Evolutionary conservation across 2,797 vertebrate genomes (phyloP).

Genomic region (Decapterus maruadsi): DNA sequence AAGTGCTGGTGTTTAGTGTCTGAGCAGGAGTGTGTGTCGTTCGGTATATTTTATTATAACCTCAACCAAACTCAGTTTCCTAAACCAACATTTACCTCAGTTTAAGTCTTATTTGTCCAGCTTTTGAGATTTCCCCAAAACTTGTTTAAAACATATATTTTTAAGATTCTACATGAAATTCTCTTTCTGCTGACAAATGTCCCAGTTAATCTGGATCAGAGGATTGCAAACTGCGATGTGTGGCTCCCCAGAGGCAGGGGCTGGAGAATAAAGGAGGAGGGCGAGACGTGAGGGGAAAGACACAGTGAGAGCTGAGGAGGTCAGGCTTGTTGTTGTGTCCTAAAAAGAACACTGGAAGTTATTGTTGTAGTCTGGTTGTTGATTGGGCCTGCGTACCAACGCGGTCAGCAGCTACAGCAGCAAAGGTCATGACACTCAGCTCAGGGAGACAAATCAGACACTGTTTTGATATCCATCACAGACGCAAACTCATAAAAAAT

Average conservation of each 20-base stretch:
- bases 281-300: background rate
- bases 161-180: background rate
- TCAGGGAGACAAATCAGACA: background rate
- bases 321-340: background rate
- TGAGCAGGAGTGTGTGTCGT: background rate
- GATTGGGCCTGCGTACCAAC: background rate
- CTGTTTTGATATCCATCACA: background rate
- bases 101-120: background rate
- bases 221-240: constrained; percentile 15
- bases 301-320: background rate
- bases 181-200: background rate
- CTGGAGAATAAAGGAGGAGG: background rate
- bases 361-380: background rate
- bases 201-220: constrained; percentile 16
- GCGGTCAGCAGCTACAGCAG: background rate
- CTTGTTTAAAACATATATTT: background rate
- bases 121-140: background rate
- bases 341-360: background rate
- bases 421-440: background rate
- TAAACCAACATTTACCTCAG: background rate
- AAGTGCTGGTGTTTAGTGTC: background rate
- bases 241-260: background rate
- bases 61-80: background rate
- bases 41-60: background rate
- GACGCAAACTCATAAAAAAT: too few species aligned